Conservation (phyloP, 2,113 vertebrate genomes). For the Pollimyrus isidori region DNA sequence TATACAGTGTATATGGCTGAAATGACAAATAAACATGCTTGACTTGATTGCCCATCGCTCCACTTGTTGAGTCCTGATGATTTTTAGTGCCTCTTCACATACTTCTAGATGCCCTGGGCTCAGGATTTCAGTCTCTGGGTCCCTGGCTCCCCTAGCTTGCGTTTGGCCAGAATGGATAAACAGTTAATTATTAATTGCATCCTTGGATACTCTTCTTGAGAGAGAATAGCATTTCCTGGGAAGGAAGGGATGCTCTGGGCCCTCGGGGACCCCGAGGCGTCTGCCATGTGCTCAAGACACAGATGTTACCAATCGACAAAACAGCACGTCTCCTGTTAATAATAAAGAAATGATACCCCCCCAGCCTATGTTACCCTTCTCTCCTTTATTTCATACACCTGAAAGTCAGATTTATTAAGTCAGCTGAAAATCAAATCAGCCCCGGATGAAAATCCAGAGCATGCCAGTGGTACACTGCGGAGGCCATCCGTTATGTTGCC, state of each 20-base stretch:
- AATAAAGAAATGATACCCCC: background rate
- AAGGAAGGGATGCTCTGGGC: background rate
- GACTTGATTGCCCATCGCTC: background rate
- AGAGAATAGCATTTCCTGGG: background rate
- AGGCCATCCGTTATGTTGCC: conserved; percentile 12
- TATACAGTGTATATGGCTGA: too few relatives aligned
- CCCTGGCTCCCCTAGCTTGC: background rate
- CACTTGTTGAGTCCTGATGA: background rate
- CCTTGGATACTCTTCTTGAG: conserved; percentile 2
- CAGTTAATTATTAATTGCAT: conserved; percentile 24
- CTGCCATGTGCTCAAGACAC: conserved; percentile 5
- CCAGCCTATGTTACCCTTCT: background rate
- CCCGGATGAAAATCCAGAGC: background rate
- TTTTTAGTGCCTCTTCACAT: background rate
- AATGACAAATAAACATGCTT: too few relatives aligned
- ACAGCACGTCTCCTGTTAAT: background rate
- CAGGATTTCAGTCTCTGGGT: background rate
- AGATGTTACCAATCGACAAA: conserved; percentile 21
- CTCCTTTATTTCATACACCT: conserved; percentile 7
- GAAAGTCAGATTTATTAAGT: background rate
- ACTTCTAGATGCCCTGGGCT: background rate
- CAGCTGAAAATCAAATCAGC: conserved; percentile 11
- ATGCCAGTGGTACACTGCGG: background rate
- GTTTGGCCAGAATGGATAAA: background rate
- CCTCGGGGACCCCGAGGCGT: background rate